A percentile compares a stretch with the other conserved stretches of the same genome.
phyloP scores from a whole-genome alignment of 2,113 vertebrate species.

The Phoxinus phoxinus region DNA sequence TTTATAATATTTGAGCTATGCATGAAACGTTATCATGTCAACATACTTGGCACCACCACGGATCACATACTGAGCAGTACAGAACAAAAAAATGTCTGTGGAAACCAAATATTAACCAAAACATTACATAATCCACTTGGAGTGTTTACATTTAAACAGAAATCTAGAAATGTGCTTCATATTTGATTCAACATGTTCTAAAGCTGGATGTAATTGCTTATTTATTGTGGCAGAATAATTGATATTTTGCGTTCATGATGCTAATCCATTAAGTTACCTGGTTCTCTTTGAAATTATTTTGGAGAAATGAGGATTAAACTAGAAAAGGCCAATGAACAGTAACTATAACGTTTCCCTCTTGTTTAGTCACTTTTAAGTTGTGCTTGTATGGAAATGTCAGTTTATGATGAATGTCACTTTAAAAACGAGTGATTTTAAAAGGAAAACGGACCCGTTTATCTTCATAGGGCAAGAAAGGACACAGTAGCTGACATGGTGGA shows the following conservation, averaged over 20 bases:
- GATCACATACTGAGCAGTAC: not conserved
- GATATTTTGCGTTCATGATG: not conserved
- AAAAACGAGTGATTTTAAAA: not conserved
- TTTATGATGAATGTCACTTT: conserved; percentile 7
- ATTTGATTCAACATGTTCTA: conserved; percentile 4
- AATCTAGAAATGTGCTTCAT: not conserved
- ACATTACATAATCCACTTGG: not conserved
- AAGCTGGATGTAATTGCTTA: not conserved
- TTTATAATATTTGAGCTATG: conserved; percentile 1
- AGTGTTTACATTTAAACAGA: conserved; percentile 7
- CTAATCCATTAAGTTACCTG: not conserved
- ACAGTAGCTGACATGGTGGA: conserved; percentile 24
- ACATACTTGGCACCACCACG: not conserved
- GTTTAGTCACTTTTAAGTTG: not conserved
- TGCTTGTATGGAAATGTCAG: not conserved
- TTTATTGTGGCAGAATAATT: not conserved
- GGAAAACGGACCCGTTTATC: conserved; percentile 17
- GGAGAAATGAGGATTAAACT: not conserved
- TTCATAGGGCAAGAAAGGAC: not conserved
- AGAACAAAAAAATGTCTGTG: conserved; percentile 1
- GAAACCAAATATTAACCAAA: not conserved
- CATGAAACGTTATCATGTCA: not conserved
- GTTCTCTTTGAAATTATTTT: not conserved
- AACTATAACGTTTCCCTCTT: not conserved
- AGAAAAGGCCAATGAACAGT: not conserved